Base-by-base conservation (phyloP, 2,797 vertebrate genomes). In the Cephalopachus bancanus region DNA sequence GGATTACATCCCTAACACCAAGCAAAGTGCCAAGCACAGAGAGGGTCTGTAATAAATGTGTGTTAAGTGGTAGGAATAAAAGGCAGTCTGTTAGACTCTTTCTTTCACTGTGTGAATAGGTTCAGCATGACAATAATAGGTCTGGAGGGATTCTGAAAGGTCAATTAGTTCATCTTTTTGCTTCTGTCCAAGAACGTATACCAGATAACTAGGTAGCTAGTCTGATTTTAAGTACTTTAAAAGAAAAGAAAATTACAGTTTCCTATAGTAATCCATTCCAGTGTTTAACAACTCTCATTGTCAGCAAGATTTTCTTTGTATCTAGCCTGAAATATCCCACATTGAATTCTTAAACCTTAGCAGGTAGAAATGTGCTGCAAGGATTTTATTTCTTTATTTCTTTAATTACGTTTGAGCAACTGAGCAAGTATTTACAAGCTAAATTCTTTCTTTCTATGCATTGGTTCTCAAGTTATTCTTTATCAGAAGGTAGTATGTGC, bases 101-200 rank as follows among this genome's bases (percentile, higher is more conserved):
- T 97, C 88, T 91, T 97, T 53, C 67, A 80, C 87, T 8, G 59
- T 76, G 85, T 83, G 95, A 96, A 96, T 95, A 95, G 95, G 85
- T 97, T 96, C 93, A 91, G 94, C 37, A 28, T 76, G 96, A 97
- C 88, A 95, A 94, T 96, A 97, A 95, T 91, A 96, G 97, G 92
- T 93, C 97, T 97, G 75, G 90, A 93, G 96, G 90, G 88, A 95
- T 62, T 91, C 88, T 83, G 91, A 96, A 96, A 97, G 93, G 96
- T 97, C 97, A 97, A 95, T 97, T 93, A 97, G 97, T 96, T 96
- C 93, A 95, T 97, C 96, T 91, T 96, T 95, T 78, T 95, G 90
- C 88, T 92, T 96, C 95, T 95, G 88, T 91, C 90, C 92, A 92
- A 92, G 94, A 97, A 96, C 92, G 95, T 95, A 59, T 37, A 93